These are phyloP conservation scores for Huso huso DNA, from an alignment of 2,797 vertebrate species.

Conservation along the genomic window DNA sequence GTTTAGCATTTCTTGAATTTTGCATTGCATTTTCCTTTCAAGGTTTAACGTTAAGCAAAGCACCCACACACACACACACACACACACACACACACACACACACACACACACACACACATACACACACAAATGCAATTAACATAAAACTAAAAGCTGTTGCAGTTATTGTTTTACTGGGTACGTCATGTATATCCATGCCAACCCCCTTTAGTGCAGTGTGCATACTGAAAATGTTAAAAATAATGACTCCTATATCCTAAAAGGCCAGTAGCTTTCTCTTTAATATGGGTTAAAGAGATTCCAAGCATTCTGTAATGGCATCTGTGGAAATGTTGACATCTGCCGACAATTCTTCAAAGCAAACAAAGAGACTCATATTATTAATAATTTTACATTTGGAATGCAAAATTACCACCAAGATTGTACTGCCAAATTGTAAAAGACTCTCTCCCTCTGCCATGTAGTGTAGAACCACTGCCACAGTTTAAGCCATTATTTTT, in stretches of 20 bases:
- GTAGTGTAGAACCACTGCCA: too few species aligned
- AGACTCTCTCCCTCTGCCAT: slow-evolving; percentile 23
- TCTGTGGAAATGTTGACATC: slow-evolving; percentile 34
- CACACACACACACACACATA: too few species aligned
- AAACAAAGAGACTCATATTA: slow-evolving; percentile 13
- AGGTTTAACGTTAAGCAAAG: too few species aligned
- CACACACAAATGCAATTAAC: slow-evolving; percentile 4
- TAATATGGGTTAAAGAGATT: slow-evolving; percentile 19
- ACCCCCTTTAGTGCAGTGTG: background rate
- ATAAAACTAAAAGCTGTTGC: background rate
- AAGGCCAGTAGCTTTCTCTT: slow-evolving; percentile 23
- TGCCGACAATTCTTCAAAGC: slow-evolving; percentile 46
- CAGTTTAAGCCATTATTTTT: too few species aligned
- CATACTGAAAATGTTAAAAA: background rate
- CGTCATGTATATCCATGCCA: background rate
- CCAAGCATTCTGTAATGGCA: slow-evolving; percentile 31
- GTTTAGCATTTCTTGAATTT: too few species aligned
- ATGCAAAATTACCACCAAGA: slow-evolving; percentile 33
- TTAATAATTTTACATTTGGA: slow-evolving; percentile 33
- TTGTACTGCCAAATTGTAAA: slow-evolving; percentile 38
- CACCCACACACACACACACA: background rate
- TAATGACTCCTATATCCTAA: background rate
- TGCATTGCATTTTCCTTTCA: too few species aligned
- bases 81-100: slow-evolving; percentile 16
- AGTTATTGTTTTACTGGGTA: background rate